Evolutionary conservation across 2,888 invertebrate species (phyloP).

Genomic region (Drosophila meridiana): DNA sequence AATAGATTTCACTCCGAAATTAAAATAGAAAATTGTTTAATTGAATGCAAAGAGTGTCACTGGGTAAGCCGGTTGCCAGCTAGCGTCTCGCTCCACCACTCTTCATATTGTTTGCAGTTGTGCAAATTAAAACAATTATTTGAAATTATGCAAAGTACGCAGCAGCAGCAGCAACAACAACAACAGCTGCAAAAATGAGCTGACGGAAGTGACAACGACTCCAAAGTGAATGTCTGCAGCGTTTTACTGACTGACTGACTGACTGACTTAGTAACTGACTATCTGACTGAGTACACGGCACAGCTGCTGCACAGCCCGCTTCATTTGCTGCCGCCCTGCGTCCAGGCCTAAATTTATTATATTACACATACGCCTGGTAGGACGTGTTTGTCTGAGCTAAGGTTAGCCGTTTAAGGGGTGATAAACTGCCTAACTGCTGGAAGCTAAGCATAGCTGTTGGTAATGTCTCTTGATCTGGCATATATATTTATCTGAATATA

Average conservation of each 20-base stretch:
- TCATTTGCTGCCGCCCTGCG: conserved; percentile 12
- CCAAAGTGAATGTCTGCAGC: conserved; percentile 67
- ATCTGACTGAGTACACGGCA: conserved; percentile 4
- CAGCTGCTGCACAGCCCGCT: conserved; percentile 29
- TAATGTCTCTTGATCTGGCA: not conserved
- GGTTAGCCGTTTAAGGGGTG: conserved; percentile 1
- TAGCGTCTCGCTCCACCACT: conserved; percentile 27
- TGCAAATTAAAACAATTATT: conserved; percentile 74
- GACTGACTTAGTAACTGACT: conserved; percentile 44
- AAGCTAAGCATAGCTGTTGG: not conserved
- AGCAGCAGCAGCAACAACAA: conserved; percentile 37
- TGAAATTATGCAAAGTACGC: conserved; percentile 76
- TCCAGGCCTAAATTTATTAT: conserved; percentile 1
- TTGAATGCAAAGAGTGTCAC: conserved; percentile 58
- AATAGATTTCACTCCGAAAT: conserved; percentile 35
- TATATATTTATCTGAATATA: not conserved
- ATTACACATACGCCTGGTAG: conserved; percentile 32
- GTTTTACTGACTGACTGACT: conserved; percentile 49
- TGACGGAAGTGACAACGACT: conserved; percentile 68
- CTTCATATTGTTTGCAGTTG: conserved; percentile 66
- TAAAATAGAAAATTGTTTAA: conserved; percentile 61
- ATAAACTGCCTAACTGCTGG: not conserved
- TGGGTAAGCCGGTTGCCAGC: conserved; percentile 37
- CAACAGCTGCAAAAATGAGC: conserved; percentile 69
- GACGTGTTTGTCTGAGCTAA: conserved; percentile 3